These are phyloP conservation scores for Anomalospiza imberbis DNA, from an alignment of 2,797 vertebrate species.

Conservation along the genomic window DNA sequence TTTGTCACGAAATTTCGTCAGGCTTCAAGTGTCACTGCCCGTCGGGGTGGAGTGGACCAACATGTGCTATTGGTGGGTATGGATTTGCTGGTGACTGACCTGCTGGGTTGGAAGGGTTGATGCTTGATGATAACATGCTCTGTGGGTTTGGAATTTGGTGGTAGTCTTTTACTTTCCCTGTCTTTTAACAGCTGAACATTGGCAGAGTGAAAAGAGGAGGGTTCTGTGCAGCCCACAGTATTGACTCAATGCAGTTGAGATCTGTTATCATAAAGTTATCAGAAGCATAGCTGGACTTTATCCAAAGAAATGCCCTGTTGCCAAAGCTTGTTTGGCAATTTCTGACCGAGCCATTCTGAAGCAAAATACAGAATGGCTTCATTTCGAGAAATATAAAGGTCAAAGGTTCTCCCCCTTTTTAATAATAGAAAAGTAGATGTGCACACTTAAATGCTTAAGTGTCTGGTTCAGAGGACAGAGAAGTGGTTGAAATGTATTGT, in stretches of 20 bases:
- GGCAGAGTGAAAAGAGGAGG: background rate
- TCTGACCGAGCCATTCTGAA: background rate
- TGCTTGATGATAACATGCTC: background rate
- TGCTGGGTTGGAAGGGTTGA: background rate
- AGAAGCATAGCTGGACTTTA: background rate
- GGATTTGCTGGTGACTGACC: background rate
- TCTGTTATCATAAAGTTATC: background rate
- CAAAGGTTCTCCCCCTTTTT: background rate
- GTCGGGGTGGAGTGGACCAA: constrained; percentile 89
- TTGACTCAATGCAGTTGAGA: background rate
- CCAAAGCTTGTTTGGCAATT: background rate
- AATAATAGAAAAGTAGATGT: background rate
- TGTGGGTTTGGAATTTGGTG: background rate
- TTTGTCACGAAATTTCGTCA: constrained; percentile 87
- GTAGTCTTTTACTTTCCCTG: background rate
- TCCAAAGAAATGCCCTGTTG: background rate
- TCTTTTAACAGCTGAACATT: background rate
- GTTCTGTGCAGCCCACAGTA: background rate
- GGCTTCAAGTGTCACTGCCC: constrained; percentile 95
- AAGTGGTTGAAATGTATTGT: background rate
- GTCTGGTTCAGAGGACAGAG: background rate
- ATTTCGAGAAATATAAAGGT: background rate
- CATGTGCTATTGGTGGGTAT: constrained; percentile 89
- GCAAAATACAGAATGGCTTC: background rate
- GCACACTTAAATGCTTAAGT: background rate